These are phyloP conservation scores for Lepidostoma basale DNA, from an alignment of 1,140 invertebrate genomes.

Conservation along the genomic window DNA sequence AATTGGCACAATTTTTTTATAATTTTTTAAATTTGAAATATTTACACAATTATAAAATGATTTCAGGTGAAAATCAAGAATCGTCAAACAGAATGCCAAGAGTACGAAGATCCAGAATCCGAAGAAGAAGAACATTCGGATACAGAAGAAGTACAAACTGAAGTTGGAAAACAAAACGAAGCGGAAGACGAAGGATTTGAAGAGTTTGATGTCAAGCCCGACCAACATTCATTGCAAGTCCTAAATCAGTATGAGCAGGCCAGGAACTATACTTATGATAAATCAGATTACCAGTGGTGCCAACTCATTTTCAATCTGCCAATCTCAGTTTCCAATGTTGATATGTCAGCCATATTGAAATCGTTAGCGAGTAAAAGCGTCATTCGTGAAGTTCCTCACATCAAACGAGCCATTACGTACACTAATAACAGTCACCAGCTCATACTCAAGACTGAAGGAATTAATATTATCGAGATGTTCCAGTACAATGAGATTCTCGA, in stretches of 20 bases:
- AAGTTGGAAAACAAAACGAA: conserved; percentile 50
- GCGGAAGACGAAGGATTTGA: conserved; percentile 52
- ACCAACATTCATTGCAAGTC: conserved; percentile 38
- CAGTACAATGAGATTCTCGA: conserved; percentile 83
- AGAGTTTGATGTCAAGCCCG: conserved; percentile 49
- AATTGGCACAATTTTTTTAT: no score
- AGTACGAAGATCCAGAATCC: conserved; percentile 61
- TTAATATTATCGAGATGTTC: conserved; percentile 91
- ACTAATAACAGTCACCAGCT: conserved; percentile 65
- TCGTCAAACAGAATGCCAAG: conserved; percentile 59
- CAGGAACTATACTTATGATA: conserved; percentile 79
- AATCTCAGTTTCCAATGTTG: conserved; percentile 69
- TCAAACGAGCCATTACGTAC: conserved; percentile 82
- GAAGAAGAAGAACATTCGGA: conserved; percentile 61
- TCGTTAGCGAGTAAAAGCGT: conserved; percentile 75
- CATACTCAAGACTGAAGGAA: conserved; percentile 90
- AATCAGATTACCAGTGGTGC: conserved; percentile 63
- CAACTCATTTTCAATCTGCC: conserved; percentile 67
- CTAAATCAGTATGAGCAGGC: conserved; percentile 49
- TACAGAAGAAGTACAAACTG: conserved; percentile 49
- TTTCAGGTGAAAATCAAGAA: conserved; percentile 58
- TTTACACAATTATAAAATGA: not conserved
- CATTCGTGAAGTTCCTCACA: conserved; percentile 79
- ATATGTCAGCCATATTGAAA: conserved; percentile 80
- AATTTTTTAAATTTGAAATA: no score